Conservation (phyloP, 2,797 vertebrate species). For the Fringilla coelebs region DNA sequence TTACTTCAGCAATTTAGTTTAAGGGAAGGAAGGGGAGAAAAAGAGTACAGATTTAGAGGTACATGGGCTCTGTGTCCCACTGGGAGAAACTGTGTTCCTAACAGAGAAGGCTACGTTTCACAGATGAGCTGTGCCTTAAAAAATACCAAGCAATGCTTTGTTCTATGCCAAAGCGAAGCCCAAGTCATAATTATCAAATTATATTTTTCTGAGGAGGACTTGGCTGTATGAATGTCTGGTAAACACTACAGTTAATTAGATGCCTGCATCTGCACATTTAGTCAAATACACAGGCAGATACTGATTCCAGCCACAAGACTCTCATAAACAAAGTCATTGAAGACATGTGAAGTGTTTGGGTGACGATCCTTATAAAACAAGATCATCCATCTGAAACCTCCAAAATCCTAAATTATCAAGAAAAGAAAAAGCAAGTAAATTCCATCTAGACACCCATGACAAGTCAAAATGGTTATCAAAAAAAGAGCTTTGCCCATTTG, state of each 20-base stretch:
- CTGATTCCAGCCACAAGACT: slow-evolving; percentile 22
- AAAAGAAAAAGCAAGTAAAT: neutral
- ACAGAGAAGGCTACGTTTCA: neutral
- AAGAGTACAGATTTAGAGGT: neutral
- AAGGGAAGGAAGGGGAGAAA: neutral
- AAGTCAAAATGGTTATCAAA: neutral
- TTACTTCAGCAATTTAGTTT: neutral
- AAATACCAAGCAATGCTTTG: neutral
- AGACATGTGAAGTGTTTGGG: slow-evolving; percentile 36
- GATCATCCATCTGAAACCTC: neutral
- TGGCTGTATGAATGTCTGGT: slow-evolving; percentile 8
- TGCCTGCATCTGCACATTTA: slow-evolving; percentile 19
- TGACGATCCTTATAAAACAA: neutral
- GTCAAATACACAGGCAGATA: slow-evolving; percentile 27
- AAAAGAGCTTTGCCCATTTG: neutral
- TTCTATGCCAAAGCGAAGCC: neutral
- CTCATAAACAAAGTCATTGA: slow-evolving; percentile 48
- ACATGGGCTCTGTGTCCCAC: neutral
- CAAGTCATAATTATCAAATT: neutral
- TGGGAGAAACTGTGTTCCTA: neutral
- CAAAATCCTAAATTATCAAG: neutral
- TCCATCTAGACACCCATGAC: neutral
- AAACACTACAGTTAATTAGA: slow-evolving; percentile 58
- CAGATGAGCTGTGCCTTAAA: neutral
- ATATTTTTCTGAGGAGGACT: slow-evolving; percentile 3